phyloP scores from a whole-genome alignment of 2,113 vertebrate species.

The Sylvietta virens region DNA sequence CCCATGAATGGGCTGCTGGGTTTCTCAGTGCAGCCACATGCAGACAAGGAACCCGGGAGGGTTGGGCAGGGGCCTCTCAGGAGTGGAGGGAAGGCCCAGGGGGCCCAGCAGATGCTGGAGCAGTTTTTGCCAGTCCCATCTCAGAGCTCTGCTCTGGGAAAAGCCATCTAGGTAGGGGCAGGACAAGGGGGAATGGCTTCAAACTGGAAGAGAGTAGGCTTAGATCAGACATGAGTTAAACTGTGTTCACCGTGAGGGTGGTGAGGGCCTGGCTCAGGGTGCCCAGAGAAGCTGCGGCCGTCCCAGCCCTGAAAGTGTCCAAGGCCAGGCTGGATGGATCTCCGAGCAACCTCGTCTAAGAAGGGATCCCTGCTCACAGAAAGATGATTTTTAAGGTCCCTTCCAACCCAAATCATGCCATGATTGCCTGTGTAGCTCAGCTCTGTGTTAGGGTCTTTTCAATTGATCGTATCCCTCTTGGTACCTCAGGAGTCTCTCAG shows the following conservation, averaged over 20 bases:
- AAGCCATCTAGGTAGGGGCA: neutral
- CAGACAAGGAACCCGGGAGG: rapidly evolving
- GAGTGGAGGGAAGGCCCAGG: neutral
- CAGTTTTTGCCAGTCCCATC: neutral
- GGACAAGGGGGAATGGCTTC: neutral
- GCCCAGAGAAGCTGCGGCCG: neutral
- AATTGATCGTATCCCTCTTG: neutral
- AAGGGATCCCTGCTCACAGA: neutral
- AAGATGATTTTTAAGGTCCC: neutral
- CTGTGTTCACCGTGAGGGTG: neutral
- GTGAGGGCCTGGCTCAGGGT: rapidly evolving
- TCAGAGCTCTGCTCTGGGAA: neutral
- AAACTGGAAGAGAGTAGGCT: neutral
- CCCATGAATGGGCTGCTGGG: neutral
- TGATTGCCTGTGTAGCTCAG: neutral
- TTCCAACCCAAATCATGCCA: neutral
- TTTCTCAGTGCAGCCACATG: neutral
- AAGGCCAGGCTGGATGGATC: neutral
- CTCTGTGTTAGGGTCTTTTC: neutral
- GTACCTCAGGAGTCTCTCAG: neutral
- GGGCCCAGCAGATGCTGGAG: neutral
- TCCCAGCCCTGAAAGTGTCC: neutral
- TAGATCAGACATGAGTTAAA: neutral
- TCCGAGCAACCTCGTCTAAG: neutral
- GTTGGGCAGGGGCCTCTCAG: rapidly evolving